Base-by-base conservation (phyloP, 2,888 invertebrate species). In the Drosophila nigritarsus region DNA sequence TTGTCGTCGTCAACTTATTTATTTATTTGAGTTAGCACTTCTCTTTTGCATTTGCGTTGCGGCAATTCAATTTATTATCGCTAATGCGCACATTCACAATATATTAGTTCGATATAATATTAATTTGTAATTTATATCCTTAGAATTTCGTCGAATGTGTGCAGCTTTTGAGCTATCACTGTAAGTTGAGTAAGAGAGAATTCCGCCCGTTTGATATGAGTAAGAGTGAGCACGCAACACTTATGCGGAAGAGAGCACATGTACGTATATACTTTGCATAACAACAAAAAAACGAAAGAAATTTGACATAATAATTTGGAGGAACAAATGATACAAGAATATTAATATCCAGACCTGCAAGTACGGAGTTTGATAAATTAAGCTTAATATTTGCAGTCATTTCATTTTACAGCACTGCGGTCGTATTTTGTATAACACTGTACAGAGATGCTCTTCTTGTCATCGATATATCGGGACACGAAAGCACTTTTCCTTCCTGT, bases 161-260 rank as follows among this genome's bases (percentile, higher is more conserved):
- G 29, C 40, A 48, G 32, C 18, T 65, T 65, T 60, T 36, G 8
- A 20, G 20, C 40, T 7, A 49, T 18, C 63, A 77, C 78, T 78
- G 70, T 77, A 50, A 34, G 13, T 45, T 63, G 70, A 63, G 60
- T 20, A 56, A 24, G 48, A 70, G 70, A 65, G 71, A 74, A 53
- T 30, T 48, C 49, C 58, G 62, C 18, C 51, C 36, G 61, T 32
- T 7, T 18, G 15, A n/a, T 42, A 49, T 75, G 60, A 34, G 71
- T 50, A 27, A 60, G 75, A 77, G 77, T 20, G 78, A 78, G 65
- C 53, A 49, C 51, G 78, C 74, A 63, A 56, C 63, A 73, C 58
- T 67, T 58, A 29, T 42, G 30, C 34, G 40, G 45, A 30, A 61
- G 60, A 72, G 62, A 64, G 59, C 50, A 45, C 54, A 60, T 64